A percentile compares a stretch with the other conserved stretches of the same genome.
Evolutionary conservation across 2,113 vertebrate genomes (phyloP).

Genomic region (Cephalophus harveyi): DNA sequence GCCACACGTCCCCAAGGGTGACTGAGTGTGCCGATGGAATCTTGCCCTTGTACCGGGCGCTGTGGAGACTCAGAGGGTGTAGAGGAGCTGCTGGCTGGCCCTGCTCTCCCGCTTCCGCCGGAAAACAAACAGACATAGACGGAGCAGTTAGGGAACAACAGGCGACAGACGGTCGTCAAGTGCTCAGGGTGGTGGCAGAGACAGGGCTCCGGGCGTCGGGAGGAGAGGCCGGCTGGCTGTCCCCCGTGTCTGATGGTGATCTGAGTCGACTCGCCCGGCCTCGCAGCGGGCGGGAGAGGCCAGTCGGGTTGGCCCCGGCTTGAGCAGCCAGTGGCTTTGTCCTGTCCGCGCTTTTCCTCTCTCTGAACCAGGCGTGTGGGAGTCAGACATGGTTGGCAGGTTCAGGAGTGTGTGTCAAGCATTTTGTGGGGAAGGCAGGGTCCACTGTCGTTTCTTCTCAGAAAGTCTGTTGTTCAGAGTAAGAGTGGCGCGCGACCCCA

Average conservation of each 20-base stretch:
- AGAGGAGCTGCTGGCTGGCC: not conserved
- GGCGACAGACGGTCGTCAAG: not conserved
- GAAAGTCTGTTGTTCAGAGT: not conserved
- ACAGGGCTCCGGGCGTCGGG: not conserved
- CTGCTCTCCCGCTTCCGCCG: not conserved
- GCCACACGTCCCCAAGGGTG: not conserved
- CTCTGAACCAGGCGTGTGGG: no score
- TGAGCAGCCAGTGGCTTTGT: not conserved
- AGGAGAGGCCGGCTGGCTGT: not conserved
- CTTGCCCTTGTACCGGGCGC: not conserved
- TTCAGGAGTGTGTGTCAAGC: not conserved
- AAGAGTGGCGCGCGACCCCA: not conserved
- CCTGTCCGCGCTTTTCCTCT: not conserved
- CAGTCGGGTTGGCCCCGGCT: not conserved
- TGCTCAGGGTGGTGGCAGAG: conserved; percentile 20
- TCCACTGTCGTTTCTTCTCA: not conserved
- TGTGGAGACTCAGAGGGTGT: not conserved
- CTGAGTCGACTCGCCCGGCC: not conserved
- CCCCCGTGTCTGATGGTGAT: conserved; percentile 36
- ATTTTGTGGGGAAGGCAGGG: no score
- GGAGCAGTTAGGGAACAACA: conserved; percentile 1
- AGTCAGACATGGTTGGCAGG: no score
- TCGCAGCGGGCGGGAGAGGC: not conserved
- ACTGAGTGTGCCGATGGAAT: not conserved
- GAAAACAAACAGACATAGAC: not conserved